Percentiles rank a stretch among this genome's conserved stretches.
Evolutionary conservation across 1,140 invertebrate genomes (phyloP).

Genomic region (Macrobrachium nipponense): DNA sequence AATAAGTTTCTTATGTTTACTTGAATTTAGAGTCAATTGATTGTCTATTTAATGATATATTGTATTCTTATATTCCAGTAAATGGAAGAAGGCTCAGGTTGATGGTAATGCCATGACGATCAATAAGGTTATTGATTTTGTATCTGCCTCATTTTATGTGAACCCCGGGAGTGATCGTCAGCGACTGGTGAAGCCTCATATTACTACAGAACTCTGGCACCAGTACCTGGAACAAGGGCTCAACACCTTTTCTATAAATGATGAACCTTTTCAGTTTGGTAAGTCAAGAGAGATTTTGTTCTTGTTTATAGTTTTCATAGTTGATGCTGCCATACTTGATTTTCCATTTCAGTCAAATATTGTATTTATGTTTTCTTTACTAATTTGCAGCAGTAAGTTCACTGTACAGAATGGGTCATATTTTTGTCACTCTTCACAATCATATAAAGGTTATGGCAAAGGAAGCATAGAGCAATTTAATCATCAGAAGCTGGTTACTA

Average conservation of each 20-base stretch:
- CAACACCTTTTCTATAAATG: conserved; percentile 81
- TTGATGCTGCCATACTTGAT: not conserved
- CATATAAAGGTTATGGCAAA: no score
- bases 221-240: conserved; percentile 74
- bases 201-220: conserved; percentile 77
- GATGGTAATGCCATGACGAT: conserved; percentile 76
- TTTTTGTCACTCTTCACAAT: no score
- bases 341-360: not conserved
- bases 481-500: no score
- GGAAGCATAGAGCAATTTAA: no score
- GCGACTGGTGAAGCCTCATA: conserved; percentile 67
- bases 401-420: no score
- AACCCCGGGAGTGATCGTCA: conserved; percentile 73
- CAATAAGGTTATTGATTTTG: conserved; percentile 82
- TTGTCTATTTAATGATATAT: not conserved
- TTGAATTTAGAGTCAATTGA: not conserved
- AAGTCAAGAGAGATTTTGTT: conserved; percentile 67
- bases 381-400: no score
- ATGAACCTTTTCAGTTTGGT: conserved; percentile 81
- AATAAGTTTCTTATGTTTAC: not conserved
- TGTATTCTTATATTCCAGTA: conserved; percentile 70
- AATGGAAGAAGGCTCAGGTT: conserved; percentile 83
- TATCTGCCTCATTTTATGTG: conserved; percentile 83
- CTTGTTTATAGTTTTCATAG: not conserved
- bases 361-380: not conserved